phyloP scores from a whole-genome alignment of 2,797 vertebrate genomes.

The Mastacembelus armatus region DNA sequence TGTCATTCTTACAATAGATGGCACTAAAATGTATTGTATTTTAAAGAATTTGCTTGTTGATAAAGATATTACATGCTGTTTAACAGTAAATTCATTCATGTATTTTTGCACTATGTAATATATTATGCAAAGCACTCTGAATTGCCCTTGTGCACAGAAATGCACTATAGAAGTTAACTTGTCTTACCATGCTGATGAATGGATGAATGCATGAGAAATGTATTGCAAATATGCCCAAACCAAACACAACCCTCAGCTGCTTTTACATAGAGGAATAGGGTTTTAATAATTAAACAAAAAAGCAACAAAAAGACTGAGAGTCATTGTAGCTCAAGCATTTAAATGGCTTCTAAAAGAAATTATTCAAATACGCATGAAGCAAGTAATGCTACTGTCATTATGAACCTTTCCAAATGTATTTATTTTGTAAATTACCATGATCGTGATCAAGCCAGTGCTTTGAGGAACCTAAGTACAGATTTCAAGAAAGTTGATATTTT shows the following conservation, averaged over 20 bases:
- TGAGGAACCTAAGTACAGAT: accelerated
- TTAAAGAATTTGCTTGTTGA: too few species aligned
- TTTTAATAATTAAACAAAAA: slow-evolving; percentile 5
- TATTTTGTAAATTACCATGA: too few species aligned
- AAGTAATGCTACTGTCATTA: neutral
- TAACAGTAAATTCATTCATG: too few species aligned
- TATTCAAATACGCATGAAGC: neutral
- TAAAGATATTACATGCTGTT: too few species aligned
- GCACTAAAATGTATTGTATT: too few species aligned
- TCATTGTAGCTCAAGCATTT: neutral
- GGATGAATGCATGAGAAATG: neutral
- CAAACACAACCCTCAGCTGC: neutral
- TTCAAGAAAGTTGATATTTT: neutral
- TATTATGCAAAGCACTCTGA: too few species aligned
- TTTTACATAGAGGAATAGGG: neutral
- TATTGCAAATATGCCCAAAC: neutral
- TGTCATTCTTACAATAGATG: too few species aligned
- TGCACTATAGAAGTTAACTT: too few species aligned
- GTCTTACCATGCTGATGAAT: neutral
- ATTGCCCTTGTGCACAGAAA: too few species aligned
- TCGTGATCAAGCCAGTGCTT: neutral
- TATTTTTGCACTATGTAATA: too few species aligned
- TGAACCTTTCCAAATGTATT: too few species aligned
- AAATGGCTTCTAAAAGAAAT: neutral
- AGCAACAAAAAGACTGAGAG: too few species aligned